Percentiles rank a stretch among this genome's conserved stretches.
phyloP scores from a whole-genome alignment of 2,797 vertebrate genomes.

The Chiroxiphia lanceolata region DNA sequence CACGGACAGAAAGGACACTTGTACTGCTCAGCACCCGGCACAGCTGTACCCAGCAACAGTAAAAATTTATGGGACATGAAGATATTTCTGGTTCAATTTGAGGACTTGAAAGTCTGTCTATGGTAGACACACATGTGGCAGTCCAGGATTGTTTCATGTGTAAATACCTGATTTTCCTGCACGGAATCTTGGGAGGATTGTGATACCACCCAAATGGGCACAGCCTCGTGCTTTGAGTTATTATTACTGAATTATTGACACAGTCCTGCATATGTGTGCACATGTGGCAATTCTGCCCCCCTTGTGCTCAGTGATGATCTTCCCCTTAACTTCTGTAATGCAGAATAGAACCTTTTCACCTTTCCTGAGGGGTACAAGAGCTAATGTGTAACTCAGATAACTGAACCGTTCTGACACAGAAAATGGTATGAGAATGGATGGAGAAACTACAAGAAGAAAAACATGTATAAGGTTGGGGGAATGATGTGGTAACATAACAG shows the following conservation, averaged over 20 bases:
- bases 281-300: background rate
- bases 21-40: background rate
- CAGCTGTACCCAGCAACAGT: background rate
- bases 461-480: background rate
- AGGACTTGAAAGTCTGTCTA: background rate
- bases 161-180: background rate
- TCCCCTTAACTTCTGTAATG: background rate
- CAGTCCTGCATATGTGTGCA: background rate
- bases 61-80: background rate
- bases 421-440: background rate
- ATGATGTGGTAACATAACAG: rapidly evolving
- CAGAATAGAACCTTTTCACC: background rate
- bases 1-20: background rate
- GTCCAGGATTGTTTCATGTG: background rate
- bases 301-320: background rate
- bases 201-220: background rate
- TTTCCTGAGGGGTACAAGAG: background rate
- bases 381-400: background rate
- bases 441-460: background rate
- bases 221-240: rapidly evolving
- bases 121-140: rapidly evolving
- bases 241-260: background rate
- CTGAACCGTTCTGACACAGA: background rate
- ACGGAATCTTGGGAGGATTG: background rate
- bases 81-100: background rate